A percentile compares a stretch with the other conserved stretches of the same genome.
Evolutionary conservation across 1,140 invertebrate species (phyloP).

Genomic region (Drosophila simulans): DNA sequence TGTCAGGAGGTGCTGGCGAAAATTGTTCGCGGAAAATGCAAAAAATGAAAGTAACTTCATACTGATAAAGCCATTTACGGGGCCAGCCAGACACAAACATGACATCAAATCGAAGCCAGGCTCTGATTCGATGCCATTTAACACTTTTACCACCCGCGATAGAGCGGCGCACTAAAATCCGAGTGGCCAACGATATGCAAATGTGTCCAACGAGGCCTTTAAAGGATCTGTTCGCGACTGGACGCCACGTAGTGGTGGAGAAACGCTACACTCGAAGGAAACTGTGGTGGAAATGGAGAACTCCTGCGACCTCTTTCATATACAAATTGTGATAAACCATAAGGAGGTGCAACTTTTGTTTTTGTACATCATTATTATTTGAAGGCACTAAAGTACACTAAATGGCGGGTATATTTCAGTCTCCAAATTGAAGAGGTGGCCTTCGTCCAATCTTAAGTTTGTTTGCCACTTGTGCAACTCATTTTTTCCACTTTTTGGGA

Average conservation of each 20-base stretch:
- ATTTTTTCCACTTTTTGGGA: conserved; percentile 29
- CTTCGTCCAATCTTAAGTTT: conserved; percentile 3
- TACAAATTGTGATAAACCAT: not conserved
- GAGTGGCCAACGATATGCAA: conserved; percentile 46
- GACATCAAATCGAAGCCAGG: conserved; percentile 63
- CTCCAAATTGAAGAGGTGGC: not conserved
- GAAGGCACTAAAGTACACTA: too few relatives aligned
- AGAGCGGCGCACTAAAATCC: conserved; percentile 26
- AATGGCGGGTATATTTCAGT: not conserved
- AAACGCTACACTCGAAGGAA: not conserved
- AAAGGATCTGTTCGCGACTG: conserved; percentile 53
- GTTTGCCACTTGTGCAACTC: conserved; percentile 32
- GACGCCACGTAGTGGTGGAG: conserved; percentile 4
- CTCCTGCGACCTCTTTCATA: not conserved
- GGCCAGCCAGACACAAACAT: conserved; percentile 47
- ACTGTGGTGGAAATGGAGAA: not conserved
- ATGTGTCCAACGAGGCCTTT: conserved; percentile 64
- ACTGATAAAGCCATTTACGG: conserved; percentile 66
- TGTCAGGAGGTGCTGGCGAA: conserved; percentile 34
- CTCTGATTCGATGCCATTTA: conserved; percentile 68
- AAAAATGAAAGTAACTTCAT: conserved; percentile 62
- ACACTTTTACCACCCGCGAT: conserved; percentile 65
- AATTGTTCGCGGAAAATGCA: conserved; percentile 35
- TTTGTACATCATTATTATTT: not conserved
- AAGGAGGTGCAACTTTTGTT: not conserved